Evolutionary conservation across 2,113 vertebrate species (phyloP), one percentile per base, ranked within the genome.

Genomic region (Beaufortia kweichowensis): DNA sequence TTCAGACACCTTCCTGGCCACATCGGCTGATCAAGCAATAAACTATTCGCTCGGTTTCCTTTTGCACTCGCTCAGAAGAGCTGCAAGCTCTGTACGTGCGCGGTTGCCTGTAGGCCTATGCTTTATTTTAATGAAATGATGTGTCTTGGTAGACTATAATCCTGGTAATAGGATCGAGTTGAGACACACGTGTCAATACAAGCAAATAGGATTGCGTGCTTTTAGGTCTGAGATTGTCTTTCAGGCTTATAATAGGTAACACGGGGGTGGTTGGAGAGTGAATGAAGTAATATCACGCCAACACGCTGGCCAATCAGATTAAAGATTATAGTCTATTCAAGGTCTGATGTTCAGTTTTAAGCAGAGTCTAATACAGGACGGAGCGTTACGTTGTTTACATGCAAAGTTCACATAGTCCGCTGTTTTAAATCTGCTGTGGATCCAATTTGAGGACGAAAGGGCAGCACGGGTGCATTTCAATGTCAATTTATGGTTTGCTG

Each of bases 21-120:
- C 92, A 91, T 93, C 91, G 87, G 89, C 90, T 92, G 87, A 94
- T 93, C 91, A 90, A 91, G 71, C 90, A 91, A 90, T 92, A 94
- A 94, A 88, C 90, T 92, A 93, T 93, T 93, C 92, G 94, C 92
- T 89, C 87, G 86, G 84, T 84, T 87, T 89, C 87, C 86, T 77
- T 41, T 66, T 85, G 88, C 87, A 90, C 88, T 88, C 85, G 86
- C 88, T 89, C 89, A 92, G 87, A 68, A 77, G 75, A 35, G 69
- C 46, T 39, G 55, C 76, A 23, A 69, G 76, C 61, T 74, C n/a
- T 70, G 57, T 65, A 29, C 21, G 71, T 65, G 60, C 21, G 19
- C n/a, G 63, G n/a, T 48, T 61, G 70, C 41, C 17, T 33, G 48
- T 33, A 21, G 26, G 29, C 79, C 88, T 89, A 86, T 89, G 89